These are phyloP conservation scores for Pinna nobilis DNA, from an alignment of 1,140 invertebrate species.

Conservation along the genomic window DNA sequence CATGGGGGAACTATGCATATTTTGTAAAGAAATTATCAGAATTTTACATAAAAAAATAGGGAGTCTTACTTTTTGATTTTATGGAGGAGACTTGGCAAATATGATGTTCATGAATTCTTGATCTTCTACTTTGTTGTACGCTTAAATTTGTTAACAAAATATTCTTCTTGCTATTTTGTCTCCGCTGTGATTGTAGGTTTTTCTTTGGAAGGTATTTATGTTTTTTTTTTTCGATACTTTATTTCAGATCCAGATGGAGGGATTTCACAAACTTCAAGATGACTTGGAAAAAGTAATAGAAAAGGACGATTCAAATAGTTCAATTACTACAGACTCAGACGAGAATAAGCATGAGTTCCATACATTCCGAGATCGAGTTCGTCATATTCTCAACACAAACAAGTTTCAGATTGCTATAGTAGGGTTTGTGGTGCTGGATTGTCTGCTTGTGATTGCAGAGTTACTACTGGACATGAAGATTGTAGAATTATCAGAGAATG, in stretches of 20 bases:
- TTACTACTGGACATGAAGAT: conserved; percentile 70
- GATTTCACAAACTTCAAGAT: conserved; percentile 70
- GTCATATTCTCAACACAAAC: conserved; percentile 63
- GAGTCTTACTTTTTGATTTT: too few relatives aligned
- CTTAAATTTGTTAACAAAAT: too few relatives aligned
- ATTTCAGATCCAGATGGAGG: conserved; percentile 67
- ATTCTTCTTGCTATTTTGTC: too few relatives aligned
- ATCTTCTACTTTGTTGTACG: too few relatives aligned
- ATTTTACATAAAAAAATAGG: too few relatives aligned
- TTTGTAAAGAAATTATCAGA: too few relatives aligned
- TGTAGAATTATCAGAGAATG: conserved; percentile 47
- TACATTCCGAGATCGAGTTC: conserved; percentile 59
- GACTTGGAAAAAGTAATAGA: conserved; percentile 73
- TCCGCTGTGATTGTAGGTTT: too few relatives aligned
- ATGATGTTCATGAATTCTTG: too few relatives aligned
- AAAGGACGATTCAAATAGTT: conserved; percentile 70
- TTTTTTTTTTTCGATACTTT: neutral
- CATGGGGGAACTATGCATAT: too few relatives aligned
- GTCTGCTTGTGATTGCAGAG: conserved; percentile 69
- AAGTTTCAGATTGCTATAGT: conserved; percentile 72
- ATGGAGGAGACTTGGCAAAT: too few relatives aligned
- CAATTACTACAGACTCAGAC: conserved; percentile 67
- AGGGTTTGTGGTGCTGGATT: conserved; percentile 69
- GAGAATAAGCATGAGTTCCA: conserved; percentile 59
- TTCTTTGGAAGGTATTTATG: neutral